A percentile compares a stretch with the other conserved stretches of the same genome.
Evolutionary conservation across 2,888 invertebrate species (phyloP).

Genomic region (Tricholauxania praeusta): DNA sequence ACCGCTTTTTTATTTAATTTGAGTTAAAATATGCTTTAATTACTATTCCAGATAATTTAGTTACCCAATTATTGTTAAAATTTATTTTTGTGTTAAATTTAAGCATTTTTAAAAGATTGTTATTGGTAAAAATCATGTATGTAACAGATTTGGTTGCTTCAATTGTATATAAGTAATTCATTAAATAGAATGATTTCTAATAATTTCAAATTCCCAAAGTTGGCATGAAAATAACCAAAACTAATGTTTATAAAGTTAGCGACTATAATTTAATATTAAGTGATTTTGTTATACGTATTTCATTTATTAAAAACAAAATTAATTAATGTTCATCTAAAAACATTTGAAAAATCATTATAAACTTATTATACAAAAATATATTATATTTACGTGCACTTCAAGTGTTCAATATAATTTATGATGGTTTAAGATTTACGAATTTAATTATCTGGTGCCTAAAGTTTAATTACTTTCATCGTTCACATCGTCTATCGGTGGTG

Average conservation of each 20-base stretch:
- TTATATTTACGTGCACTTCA: slow-evolving; percentile 19
- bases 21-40: too few species aligned
- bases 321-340: slow-evolving; percentile 6
- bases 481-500: background rate
- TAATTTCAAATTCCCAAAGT: too few species aligned
- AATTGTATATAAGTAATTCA: slow-evolving; percentile 14
- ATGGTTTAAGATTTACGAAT: background rate
- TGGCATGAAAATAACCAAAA: background rate
- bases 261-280: slow-evolving; percentile 1
- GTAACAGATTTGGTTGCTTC: background rate
- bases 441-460: background rate
- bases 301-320: background rate
- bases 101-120: too few species aligned
- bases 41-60: too few species aligned
- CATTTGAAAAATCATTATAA: background rate
- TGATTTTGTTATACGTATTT: background rate
- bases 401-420: too few species aligned
- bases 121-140: too few species aligned
- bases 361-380: slow-evolving; percentile 9
- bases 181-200: background rate
- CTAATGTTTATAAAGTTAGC: slow-evolving; percentile 12
- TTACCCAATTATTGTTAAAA: too few species aligned
- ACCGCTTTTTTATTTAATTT: too few species aligned
- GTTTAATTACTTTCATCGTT: slow-evolving; percentile 12
- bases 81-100: too few species aligned